Percentiles rank a stretch among this genome's conserved stretches.
Conservation (phyloP, 2,888 invertebrate species). For the Synergus gifuensis region DNA sequence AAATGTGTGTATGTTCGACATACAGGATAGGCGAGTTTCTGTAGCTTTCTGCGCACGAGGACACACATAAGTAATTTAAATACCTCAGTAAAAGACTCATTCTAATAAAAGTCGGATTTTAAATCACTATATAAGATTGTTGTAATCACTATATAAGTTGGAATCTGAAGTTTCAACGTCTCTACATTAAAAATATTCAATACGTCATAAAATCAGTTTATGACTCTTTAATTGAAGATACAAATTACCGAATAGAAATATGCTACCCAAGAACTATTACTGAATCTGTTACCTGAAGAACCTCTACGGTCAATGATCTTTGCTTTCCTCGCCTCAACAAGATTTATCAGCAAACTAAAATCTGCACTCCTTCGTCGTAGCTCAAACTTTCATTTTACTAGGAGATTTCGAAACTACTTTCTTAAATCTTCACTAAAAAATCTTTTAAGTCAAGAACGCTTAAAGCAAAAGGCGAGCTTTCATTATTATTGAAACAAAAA, state of each 20-base stretch:
- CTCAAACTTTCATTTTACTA: slow-evolving; percentile 1
- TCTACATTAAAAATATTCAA: background rate
- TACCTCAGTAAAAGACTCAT: background rate
- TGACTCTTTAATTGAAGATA: background rate
- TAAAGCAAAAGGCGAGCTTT: too few species aligned
- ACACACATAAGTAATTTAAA: slow-evolving; percentile 12
- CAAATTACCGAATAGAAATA: background rate
- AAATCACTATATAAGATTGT: slow-evolving; percentile 25
- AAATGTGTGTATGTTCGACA: slow-evolving; percentile 27
- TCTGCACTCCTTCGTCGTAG: background rate
- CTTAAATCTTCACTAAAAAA: background rate
- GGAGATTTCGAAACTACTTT: background rate
- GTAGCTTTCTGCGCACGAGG: slow-evolving; percentile 17
- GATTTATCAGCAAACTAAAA: slow-evolving; percentile 5
- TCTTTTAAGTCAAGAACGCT: too few species aligned
- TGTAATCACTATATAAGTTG: slow-evolving; percentile 9
- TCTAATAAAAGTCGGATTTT: slow-evolving; percentile 21
- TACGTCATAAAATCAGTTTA: background rate
- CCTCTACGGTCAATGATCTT: slow-evolving; percentile 15
- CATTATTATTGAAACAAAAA: too few species aligned
- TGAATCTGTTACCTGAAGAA: background rate
- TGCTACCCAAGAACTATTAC: background rate
- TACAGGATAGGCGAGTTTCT: slow-evolving; percentile 7
- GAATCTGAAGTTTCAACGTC: background rate
- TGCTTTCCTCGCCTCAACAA: slow-evolving; percentile 12